Evolutionary conservation across 2,888 invertebrate species (phyloP).

Genomic region (Agonopterix heracliana): DNA sequence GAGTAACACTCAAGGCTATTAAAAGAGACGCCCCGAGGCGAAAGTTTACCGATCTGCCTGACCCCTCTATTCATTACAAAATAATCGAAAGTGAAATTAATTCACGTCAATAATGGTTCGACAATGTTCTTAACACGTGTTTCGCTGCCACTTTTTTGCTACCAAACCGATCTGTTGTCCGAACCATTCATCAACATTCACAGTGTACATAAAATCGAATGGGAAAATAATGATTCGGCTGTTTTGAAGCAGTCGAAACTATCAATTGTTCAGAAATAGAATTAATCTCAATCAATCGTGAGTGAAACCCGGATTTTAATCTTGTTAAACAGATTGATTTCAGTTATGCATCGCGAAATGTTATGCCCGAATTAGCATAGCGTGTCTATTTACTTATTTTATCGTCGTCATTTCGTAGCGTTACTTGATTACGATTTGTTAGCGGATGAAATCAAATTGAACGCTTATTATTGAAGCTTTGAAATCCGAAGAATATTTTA

Average conservation of each 20-base stretch:
- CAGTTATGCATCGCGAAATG: constrained; percentile 10
- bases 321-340: constrained; percentile 19
- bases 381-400: no score
- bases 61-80: constrained; percentile 65
- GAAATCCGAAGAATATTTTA: no score
- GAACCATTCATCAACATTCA: background rate
- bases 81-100: constrained; percentile 71
- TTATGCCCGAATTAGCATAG: background rate
- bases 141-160: constrained; percentile 23
- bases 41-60: constrained; percentile 54
- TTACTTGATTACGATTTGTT: no score
- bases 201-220: background rate
- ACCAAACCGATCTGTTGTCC: constrained; percentile 8
- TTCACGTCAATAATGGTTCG: constrained; percentile 51
- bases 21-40: constrained; percentile 49
- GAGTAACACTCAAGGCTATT: constrained; percentile 42
- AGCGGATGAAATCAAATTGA: no score
- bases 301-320: constrained; percentile 20
- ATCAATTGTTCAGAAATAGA: constrained; percentile 1
- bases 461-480: no score
- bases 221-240: constrained; percentile 15
- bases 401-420: no score
- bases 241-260: constrained; percentile 5
- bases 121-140: constrained; percentile 47
- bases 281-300: constrained; percentile 17